phyloP scores from a whole-genome alignment of 2,113 vertebrate genomes.

The Scalopus aquaticus region DNA sequence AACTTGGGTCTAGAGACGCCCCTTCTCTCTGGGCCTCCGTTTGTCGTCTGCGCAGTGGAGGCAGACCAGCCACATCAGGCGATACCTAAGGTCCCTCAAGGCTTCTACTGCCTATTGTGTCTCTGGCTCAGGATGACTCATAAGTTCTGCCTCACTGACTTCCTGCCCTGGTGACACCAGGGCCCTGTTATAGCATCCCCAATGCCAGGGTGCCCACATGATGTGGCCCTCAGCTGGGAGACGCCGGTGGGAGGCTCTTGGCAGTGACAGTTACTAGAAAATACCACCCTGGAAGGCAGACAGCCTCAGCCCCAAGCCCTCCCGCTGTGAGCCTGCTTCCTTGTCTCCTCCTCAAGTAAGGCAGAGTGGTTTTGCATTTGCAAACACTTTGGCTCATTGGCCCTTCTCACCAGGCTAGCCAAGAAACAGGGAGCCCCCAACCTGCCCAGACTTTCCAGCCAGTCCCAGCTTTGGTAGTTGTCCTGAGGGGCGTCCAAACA shows the following conservation, averaged over 20 bases:
- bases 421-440: rapidly evolving
- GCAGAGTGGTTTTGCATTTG: background rate
- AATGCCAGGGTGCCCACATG: background rate
- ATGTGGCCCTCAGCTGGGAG: background rate
- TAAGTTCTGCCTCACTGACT: slow-evolving; percentile 20
- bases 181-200: slow-evolving; percentile 21
- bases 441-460: background rate
- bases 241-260: background rate
- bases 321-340: background rate
- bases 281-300: background rate
- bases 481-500: background rate
- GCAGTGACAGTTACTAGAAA: background rate
- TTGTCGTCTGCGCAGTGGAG: background rate
- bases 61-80: rapidly evolving
- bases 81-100: background rate
- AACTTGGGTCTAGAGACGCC: background rate
- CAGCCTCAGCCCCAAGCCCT: background rate
- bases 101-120: background rate
- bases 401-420: rapidly evolving
- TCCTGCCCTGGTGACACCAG: slow-evolving; percentile 39
- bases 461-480: background rate
- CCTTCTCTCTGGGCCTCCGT: background rate
- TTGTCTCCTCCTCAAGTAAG: background rate
- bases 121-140: slow-evolving; percentile 35
- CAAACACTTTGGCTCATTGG: background rate